Conservation (phyloP, 2,113 vertebrate species). For the Gymnorhina tibicen region DNA sequence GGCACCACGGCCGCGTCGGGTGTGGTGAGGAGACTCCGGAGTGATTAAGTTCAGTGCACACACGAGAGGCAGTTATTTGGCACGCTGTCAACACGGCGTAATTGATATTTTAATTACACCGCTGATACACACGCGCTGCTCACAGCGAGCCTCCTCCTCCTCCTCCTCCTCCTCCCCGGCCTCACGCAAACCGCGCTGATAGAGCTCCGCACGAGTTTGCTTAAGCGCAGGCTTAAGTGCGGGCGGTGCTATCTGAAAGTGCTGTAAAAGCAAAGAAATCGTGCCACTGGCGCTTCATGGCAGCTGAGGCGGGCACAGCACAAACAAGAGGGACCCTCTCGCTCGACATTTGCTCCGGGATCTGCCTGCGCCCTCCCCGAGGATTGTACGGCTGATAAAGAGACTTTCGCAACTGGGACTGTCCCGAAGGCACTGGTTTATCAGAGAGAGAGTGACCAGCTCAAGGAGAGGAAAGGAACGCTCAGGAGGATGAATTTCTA, state of each 20-base stretch:
- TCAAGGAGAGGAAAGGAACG: neutral
- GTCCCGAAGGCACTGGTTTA: neutral
- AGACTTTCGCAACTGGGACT: neutral
- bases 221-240: neutral
- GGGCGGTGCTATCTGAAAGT: neutral
- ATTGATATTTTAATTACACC: slow-evolving; percentile 73
- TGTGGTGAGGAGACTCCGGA: slow-evolving; percentile 17
- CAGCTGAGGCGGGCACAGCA: neutral
- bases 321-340: neutral
- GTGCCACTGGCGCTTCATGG: neutral
- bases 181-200: neutral
- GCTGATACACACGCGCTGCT: slow-evolving; percentile 20
- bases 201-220: neutral
- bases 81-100: slow-evolving; percentile 39
- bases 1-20: neutral
- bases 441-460: neutral
- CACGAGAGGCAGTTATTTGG: slow-evolving; percentile 52
- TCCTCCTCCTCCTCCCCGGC: neutral
- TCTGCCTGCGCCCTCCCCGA: neutral
- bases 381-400: neutral
- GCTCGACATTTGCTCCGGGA: neutral
- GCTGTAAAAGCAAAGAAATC: neutral
- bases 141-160: neutral
- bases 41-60: slow-evolving; percentile 24
- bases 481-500: neutral